These are phyloP conservation scores for Tinamus guttatus DNA, from an alignment of 2,113 vertebrate genomes.

Conservation along the genomic window DNA sequence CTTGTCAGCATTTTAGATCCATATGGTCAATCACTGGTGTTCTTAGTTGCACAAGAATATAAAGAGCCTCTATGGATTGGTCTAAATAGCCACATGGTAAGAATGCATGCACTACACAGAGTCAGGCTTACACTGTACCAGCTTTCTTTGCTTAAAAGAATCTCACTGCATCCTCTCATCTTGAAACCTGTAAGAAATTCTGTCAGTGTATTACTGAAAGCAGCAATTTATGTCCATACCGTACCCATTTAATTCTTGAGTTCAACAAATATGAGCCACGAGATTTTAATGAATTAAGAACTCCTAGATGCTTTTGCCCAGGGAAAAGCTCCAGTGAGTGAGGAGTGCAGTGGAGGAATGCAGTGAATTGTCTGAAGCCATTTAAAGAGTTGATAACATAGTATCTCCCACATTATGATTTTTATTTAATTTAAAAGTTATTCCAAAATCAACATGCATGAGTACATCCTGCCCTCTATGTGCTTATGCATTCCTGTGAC, in stretches of 20 bases:
- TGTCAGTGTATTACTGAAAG: not conserved
- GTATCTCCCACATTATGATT: not conserved
- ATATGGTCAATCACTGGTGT: constrained; percentile 77
- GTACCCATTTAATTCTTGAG: not conserved
- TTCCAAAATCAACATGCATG: not conserved
- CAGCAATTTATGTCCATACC: not conserved
- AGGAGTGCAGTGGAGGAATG: too few species aligned
- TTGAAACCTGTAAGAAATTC: not conserved
- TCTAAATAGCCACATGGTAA: constrained; percentile 91
- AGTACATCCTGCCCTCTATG: not conserved
- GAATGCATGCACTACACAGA: not conserved
- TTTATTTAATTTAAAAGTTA: not conserved
- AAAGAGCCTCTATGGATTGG: constrained; percentile 89
- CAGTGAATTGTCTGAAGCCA: not conserved
- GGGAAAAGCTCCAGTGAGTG: not conserved
- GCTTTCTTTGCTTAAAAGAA: too few species aligned
- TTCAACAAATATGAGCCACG: not conserved
- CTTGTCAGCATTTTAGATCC: constrained; percentile 86
- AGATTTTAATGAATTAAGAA: not conserved
- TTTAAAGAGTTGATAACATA: not conserved
- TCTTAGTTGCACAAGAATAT: constrained; percentile 72
- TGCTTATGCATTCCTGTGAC: not conserved
- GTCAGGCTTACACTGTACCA: not conserved
- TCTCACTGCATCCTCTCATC: not conserved
- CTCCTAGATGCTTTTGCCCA: not conserved